Evolutionary conservation across 2,888 invertebrate species (phyloP).

Genomic region (Tetanocera ferruginea): DNA sequence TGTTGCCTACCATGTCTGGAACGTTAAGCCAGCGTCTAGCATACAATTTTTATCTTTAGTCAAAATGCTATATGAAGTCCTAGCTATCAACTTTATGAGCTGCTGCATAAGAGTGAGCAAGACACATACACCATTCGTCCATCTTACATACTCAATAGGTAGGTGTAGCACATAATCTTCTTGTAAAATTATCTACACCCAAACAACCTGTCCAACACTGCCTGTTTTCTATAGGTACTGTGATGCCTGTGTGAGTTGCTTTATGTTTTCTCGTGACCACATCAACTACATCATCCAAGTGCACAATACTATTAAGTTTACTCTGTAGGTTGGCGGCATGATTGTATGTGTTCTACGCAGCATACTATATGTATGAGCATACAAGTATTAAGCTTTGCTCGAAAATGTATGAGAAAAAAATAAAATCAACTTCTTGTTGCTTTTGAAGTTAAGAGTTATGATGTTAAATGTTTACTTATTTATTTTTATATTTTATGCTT

Average conservation of each 20-base stretch:
- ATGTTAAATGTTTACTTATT: neutral
- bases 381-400: no score
- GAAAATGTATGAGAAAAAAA: no score
- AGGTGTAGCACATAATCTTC: neutral
- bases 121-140: neutral
- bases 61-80: neutral
- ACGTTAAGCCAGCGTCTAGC: neutral
- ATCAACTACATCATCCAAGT: conserved; percentile 3
- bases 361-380: no score
- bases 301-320: conserved; percentile 19
- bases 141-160: neutral
- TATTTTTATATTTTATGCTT: neutral
- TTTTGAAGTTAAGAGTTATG: neutral
- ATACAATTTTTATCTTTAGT: neutral
- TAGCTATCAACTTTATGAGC: neutral
- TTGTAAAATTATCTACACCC: neutral
- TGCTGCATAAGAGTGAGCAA: neutral
- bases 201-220: neutral
- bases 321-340: neutral
- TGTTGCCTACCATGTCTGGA: neutral
- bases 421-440: neutral
- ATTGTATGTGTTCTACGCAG: no score
- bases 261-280: neutral
- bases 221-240: neutral
- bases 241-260: neutral